Evolutionary conservation across 2,113 vertebrate genomes (phyloP), one percentile per base, ranked within the genome.

Genomic region (Dryoscopus gambensis): DNA sequence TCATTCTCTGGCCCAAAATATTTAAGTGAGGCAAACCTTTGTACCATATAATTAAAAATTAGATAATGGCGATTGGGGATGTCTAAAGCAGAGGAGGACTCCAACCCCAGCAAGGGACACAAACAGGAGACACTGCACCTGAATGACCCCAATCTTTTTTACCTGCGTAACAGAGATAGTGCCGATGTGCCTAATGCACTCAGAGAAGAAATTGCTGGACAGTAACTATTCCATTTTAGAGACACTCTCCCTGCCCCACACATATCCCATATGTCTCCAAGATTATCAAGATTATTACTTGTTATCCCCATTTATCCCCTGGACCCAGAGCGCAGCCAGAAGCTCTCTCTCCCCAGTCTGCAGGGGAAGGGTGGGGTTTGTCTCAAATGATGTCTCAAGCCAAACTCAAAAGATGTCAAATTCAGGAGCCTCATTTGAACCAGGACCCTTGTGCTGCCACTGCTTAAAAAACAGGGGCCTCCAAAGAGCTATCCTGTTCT

Each of bases 151-250:
- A 68, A 10, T 24, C 35, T 7, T 46, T 52, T 70, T 25, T 31
- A 20, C 13, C 42, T 79, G 52, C 0, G 0, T 10, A 30, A 22
- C 1, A 16, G 17, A 56, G 50, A 13, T 3, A 8, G 27, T 37
- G 31, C 52, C 49, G 49, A n/a, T 25, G 1, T 8, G n/a, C 6
- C 12, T 31, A 17, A 11, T 33, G 49, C 67, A 47, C 35, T 22
- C 33, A 18, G 33, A 27, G 42, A 22, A 73, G 62, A 23, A 71
- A 42, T 0, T 15, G 33, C 67, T 76, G 62, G 67, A 28, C 25
- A 16, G 14, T 3, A 82, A 47, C 37, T 25, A 1, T 33, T 18
- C 28, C 3, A 6, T 55, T 33, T 76, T 11, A 68, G 33, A 59
- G 55, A 42, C 17, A 3, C 42, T 5, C n/a, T 70, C 79, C 47